phyloP scores from a whole-genome alignment of 2,797 vertebrate species.

The Danio aesculapii region DNA sequence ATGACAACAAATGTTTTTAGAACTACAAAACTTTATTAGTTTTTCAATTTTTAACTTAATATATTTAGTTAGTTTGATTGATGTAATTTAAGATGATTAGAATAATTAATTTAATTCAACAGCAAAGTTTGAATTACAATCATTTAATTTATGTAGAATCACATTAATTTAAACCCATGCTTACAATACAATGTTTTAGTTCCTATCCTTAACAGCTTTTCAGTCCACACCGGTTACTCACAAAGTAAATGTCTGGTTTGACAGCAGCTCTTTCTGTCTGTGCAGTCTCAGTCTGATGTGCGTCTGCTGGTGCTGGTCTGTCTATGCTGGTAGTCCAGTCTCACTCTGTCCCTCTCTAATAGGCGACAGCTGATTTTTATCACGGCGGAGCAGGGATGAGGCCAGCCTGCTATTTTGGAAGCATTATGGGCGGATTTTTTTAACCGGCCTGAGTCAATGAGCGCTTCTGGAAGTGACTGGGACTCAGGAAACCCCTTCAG shows the following conservation, averaged over 20 bases:
- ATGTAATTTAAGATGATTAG: too few relatives aligned
- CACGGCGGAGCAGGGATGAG: conserved; percentile 72
- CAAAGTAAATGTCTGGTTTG: conserved; percentile 5
- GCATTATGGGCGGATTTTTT: conserved; percentile 68
- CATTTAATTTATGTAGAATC: neutral
- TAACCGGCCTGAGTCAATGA: conserved; percentile 77
- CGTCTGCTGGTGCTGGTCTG: conserved; percentile 24
- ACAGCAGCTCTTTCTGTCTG: neutral
- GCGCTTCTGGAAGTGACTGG: conserved; percentile 67
- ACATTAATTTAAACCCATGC: neutral
- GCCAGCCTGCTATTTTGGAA: conserved; percentile 84
- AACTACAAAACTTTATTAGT: too few relatives aligned
- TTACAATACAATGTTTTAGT: neutral
- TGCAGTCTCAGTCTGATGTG: conserved; percentile 7
- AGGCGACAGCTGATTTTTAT: conserved; percentile 88
- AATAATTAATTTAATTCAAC: neutral
- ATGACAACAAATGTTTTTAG: too few relatives aligned
- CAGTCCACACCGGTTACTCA: conserved; percentile 30
- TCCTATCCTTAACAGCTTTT: neutral
- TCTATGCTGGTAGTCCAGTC: conserved; percentile 31
- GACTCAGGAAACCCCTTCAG: conserved; percentile 61
- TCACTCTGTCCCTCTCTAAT: conserved; percentile 69
- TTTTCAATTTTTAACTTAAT: too few relatives aligned
- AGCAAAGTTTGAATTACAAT: neutral
- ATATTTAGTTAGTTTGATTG: too few relatives aligned